These are phyloP conservation scores for Gadus macrocephalus DNA, from an alignment of 2,113 vertebrate genomes.

Conservation along the genomic window DNA sequence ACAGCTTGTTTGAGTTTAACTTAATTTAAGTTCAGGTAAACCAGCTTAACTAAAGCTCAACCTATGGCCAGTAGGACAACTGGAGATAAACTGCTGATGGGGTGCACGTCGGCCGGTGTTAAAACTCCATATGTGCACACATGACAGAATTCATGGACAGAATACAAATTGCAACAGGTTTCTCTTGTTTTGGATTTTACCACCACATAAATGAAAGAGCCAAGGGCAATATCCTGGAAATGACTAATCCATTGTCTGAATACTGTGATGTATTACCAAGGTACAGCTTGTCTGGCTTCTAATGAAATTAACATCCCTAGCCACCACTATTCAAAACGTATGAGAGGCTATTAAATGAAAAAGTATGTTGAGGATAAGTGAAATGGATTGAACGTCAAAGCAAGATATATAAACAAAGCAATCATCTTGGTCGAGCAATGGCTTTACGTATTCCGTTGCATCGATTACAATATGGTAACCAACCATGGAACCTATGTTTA, in stretches of 20 bases:
- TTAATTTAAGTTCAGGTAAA: constrained; percentile 43
- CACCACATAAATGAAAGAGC: too few relatives aligned
- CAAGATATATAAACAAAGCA: constrained; percentile 25
- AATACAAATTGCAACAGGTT: too few relatives aligned
- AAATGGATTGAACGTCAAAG: constrained; percentile 24
- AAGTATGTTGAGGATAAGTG: constrained; percentile 8
- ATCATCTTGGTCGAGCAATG: constrained; percentile 21
- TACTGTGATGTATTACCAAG: too few relatives aligned
- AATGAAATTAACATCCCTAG: background rate
- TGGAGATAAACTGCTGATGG: constrained; percentile 33
- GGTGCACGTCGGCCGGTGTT: constrained; percentile 56
- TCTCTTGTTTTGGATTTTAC: too few relatives aligned
- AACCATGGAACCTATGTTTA: constrained; percentile 42
- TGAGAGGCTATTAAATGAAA: constrained; percentile 30
- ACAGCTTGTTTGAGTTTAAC: constrained; percentile 48
- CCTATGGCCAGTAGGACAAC: constrained; percentile 43
- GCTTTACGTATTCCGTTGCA: constrained; percentile 15
- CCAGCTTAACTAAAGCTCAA: constrained; percentile 44
- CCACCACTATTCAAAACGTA: constrained; percentile 27
- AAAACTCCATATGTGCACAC: constrained; percentile 34
- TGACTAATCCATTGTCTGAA: too few relatives aligned
- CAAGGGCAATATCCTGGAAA: too few relatives aligned
- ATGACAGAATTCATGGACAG: too few relatives aligned
- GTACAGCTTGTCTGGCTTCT: background rate
- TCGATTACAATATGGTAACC: constrained; percentile 31